These are phyloP conservation scores for Dermatemys mawii DNA, from an alignment of 2,113 vertebrate species.

Conservation along the genomic window DNA sequence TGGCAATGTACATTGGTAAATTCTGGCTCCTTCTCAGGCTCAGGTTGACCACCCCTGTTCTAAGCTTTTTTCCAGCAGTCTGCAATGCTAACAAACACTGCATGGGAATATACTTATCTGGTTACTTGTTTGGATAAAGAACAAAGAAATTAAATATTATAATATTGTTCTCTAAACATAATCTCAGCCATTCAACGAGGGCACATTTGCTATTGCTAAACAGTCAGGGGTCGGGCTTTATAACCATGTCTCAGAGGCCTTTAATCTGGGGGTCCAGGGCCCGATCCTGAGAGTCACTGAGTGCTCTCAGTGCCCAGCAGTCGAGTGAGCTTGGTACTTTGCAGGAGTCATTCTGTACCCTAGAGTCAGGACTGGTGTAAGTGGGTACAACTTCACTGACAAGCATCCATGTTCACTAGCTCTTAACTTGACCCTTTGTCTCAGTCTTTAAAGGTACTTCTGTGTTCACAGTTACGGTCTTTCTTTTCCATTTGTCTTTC, in stretches of 20 bases:
- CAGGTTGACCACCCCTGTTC: background rate
- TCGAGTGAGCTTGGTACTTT: fast-evolving
- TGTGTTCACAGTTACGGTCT: background rate
- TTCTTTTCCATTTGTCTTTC: background rate
- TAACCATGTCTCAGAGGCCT: fast-evolving
- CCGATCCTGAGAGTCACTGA: background rate
- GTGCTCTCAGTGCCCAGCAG: background rate
- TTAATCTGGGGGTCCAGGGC: background rate
- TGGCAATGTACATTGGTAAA: no score
- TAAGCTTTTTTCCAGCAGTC: background rate
- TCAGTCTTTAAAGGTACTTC: background rate
- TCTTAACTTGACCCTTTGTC: background rate
- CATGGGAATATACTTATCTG: background rate
- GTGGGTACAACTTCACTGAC: background rate
- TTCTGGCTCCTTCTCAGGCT: no score
- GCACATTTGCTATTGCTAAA: background rate
- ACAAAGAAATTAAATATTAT: background rate
- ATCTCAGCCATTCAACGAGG: background rate
- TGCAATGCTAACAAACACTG: background rate
- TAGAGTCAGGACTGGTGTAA: background rate
- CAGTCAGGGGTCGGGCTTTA: background rate
- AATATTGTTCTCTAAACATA: background rate
- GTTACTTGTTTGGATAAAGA: background rate
- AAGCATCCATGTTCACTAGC: background rate
- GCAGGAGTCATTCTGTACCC: background rate